phyloP scores from a whole-genome alignment of 1,140 invertebrate species.

The Aphaenogaster rudis region DNA sequence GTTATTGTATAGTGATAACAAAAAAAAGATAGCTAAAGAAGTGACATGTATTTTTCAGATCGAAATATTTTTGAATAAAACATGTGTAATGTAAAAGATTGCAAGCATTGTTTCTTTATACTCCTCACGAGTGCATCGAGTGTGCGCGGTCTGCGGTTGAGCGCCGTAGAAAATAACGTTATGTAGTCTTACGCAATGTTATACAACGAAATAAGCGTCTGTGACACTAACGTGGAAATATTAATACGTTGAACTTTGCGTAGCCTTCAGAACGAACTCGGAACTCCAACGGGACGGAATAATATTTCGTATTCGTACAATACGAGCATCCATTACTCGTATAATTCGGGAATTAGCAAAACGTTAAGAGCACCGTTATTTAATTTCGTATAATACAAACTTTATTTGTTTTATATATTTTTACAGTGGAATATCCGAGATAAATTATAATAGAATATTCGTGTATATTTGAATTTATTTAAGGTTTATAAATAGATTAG shows the following conservation, averaged over 20 bases:
- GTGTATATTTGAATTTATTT: slow-evolving; percentile 18
- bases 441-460: slow-evolving; percentile 7
- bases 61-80: slow-evolving; percentile 86
- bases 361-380: neutral
- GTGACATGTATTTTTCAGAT: slow-evolving; percentile 85
- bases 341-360: slow-evolving; percentile 1
- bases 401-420: slow-evolving; percentile 42
- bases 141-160: neutral
- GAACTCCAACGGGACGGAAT: neutral
- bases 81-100: slow-evolving; percentile 78
- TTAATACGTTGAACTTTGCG: slow-evolving; percentile 15
- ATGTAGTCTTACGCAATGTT: slow-evolving; percentile 6
- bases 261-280: neutral
- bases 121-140: neutral
- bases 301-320: neutral
- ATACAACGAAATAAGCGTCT: neutral
- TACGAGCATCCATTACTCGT: neutral
- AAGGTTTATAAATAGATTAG: slow-evolving; percentile 3
- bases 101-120: neutral
- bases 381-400: slow-evolving; percentile 12
- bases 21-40: slow-evolving; percentile 69
- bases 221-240: neutral
- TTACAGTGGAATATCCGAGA: neutral
- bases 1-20: slow-evolving; percentile 80
- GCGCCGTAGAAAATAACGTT: slow-evolving; percentile 4